Conservation (phyloP, 1,140 invertebrate genomes). For the Araneus ventricosus region DNA sequence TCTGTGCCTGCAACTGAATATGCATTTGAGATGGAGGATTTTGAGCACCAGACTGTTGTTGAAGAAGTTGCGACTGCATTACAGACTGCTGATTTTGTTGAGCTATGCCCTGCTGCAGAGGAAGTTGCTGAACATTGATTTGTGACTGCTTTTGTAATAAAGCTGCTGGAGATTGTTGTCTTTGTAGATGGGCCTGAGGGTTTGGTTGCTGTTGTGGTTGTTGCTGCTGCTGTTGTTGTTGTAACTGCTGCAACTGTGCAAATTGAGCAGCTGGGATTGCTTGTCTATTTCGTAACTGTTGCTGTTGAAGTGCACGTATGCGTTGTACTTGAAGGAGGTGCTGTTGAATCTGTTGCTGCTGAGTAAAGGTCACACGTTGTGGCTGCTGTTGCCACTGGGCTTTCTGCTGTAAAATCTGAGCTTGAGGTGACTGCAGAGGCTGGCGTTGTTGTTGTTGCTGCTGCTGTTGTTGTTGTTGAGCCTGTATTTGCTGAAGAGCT, state of each 20-base stretch:
- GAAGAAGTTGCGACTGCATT: slow-evolving; percentile 63
- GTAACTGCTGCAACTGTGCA: slow-evolving; percentile 74
- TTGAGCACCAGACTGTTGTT: slow-evolving; percentile 23
- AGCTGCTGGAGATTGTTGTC: slow-evolving; percentile 56
- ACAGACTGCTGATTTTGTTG: slow-evolving; percentile 50
- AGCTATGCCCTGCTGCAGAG: slow-evolving; percentile 71
- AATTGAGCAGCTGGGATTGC: slow-evolving; percentile 75
- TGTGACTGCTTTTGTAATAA: slow-evolving; percentile 48
- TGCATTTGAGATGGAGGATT: slow-evolving; percentile 37
- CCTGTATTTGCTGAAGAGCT: slow-evolving; percentile 75
- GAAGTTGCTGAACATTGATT: slow-evolving; percentile 30
- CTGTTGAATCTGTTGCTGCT: slow-evolving; percentile 65
- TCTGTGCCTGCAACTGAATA: slow-evolving; percentile 60
- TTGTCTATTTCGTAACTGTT: slow-evolving; percentile 78
- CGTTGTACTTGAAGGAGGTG: slow-evolving; percentile 56
- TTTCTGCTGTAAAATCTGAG: slow-evolving; percentile 65
- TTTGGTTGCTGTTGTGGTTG: slow-evolving; percentile 62
- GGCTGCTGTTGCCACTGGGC: slow-evolving; percentile 73
- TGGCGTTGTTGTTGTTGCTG: slow-evolving; percentile 78
- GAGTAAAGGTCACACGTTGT: slow-evolving; percentile 50
- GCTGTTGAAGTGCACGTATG: slow-evolving; percentile 78
- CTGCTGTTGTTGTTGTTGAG: slow-evolving; percentile 75
- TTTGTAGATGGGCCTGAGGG: slow-evolving; percentile 60
- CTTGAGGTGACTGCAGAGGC: slow-evolving; percentile 44
- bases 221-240: slow-evolving; percentile 76